Conservation (phyloP, 1,140 invertebrate genomes). For the Drosophila nigromelanica region DNA sequence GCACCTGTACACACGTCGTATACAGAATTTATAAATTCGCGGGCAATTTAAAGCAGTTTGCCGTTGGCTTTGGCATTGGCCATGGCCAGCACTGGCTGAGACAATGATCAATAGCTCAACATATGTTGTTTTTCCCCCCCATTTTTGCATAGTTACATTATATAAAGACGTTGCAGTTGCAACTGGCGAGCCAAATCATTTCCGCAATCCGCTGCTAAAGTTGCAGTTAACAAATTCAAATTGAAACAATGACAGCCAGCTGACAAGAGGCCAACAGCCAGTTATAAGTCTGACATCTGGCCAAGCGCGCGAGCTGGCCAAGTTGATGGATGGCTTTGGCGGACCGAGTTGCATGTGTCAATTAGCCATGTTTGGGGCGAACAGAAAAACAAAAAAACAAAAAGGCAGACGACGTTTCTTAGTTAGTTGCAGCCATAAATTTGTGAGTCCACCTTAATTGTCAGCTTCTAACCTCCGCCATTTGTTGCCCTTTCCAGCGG, state of each 20-base stretch:
- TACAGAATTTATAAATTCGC: constrained; percentile 54
- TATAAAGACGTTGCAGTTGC: constrained; percentile 15
- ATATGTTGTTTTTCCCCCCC: background rate
- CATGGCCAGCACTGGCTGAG: constrained; percentile 8
- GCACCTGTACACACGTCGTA: constrained; percentile 46
- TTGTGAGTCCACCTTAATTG: constrained; percentile 23
- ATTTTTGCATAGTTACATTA: constrained; percentile 39
- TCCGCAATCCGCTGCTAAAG: constrained; percentile 58
- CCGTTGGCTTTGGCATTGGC: constrained; percentile 31
- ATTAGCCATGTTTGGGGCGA: constrained; percentile 61
- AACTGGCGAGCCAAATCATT: constrained; percentile 19
- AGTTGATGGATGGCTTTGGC: constrained; percentile 50
- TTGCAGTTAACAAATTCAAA: constrained; percentile 57
- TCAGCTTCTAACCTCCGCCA: constrained; percentile 62
- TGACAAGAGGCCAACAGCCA: constrained; percentile 40
- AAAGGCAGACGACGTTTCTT: constrained; percentile 5
- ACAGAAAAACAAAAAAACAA: constrained; percentile 18
- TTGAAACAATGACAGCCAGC: constrained; percentile 45
- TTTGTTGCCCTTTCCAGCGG: constrained; percentile 65
- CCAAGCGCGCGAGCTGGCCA: constrained; percentile 19
- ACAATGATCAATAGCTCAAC: constrained; percentile 41
- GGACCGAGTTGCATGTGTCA: constrained; percentile 61
- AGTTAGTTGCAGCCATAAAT: constrained; percentile 30
- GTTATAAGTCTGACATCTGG: constrained; percentile 2
- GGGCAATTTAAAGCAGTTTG: constrained; percentile 60